Evolutionary conservation across 2,888 invertebrate genomes (phyloP).

Genomic region (Trachelus troglodyta): DNA sequence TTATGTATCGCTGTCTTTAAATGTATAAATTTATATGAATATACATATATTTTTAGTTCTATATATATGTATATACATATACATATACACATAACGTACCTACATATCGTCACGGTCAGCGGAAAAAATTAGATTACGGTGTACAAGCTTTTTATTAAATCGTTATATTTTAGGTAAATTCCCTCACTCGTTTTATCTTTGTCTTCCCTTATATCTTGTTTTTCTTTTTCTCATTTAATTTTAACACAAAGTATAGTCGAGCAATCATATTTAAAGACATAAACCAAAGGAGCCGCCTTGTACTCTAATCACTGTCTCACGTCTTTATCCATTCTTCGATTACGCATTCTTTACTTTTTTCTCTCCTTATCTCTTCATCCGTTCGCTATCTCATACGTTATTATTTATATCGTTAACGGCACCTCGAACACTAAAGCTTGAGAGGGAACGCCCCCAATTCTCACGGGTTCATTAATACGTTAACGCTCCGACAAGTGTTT

Average conservation of each 20-base stretch:
- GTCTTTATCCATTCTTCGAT: background rate
- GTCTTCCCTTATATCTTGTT: background rate
- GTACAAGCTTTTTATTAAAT: background rate
- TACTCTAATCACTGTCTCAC: background rate
- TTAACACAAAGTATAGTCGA: background rate
- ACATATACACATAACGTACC: background rate
- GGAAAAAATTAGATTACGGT: background rate
- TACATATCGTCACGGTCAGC: background rate
- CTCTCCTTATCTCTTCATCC: background rate
- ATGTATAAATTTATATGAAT: slow-evolving; percentile 50
- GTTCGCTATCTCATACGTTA: background rate
- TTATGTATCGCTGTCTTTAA: slow-evolving; percentile 17
- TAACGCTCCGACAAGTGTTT: background rate
- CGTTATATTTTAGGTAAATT: slow-evolving; percentile 2
- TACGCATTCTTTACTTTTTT: background rate
- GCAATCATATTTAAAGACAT: background rate
- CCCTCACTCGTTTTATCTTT: background rate
- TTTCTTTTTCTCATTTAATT: background rate
- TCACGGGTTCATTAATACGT: slow-evolving; percentile 33
- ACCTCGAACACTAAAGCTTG: background rate
- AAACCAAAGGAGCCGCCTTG: background rate
- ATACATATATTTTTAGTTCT: slow-evolving; percentile 43
- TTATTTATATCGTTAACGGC: background rate
- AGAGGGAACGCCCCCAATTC: background rate
- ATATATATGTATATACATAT: slow-evolving; percentile 16